Percentiles rank a stretch among this genome's conserved stretches.
Evolutionary conservation across 2,113 vertebrate genomes (phyloP).

Genomic region (Petromus typicus): DNA sequence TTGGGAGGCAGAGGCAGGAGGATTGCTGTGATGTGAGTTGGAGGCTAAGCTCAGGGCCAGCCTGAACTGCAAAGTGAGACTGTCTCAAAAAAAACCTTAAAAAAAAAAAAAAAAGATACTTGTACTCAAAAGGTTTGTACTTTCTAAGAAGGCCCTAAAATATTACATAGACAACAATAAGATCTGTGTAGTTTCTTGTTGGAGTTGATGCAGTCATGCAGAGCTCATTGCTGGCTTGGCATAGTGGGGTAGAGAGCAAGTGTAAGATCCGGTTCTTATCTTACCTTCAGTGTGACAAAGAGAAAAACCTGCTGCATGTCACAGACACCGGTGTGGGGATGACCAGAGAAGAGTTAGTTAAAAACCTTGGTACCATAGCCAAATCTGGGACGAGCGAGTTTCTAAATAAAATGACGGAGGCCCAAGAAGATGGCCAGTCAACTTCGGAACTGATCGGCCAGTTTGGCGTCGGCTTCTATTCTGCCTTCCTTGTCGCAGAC

Average conservation of each 20-base stretch:
- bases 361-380: conserved; percentile 98
- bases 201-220: neutral
- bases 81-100: no score
- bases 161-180: neutral
- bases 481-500: conserved; percentile 98
- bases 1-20: no score
- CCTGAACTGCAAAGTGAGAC: no score
- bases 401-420: conserved; percentile 96
- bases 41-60: no score
- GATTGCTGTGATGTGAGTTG: no score
- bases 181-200: neutral
- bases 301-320: conserved; percentile 99
- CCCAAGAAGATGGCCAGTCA: conserved; percentile 95
- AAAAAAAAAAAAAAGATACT: neutral
- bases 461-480: conserved; percentile 99
- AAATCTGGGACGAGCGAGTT: conserved; percentile 99
- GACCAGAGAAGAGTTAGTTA: conserved; percentile 97
- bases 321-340: conserved; percentile 98
- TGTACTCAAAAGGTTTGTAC: no score
- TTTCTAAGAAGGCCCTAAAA: conserved; percentile 2
- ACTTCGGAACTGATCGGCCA: conserved; percentile 98
- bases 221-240: neutral
- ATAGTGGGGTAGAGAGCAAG: neutral
- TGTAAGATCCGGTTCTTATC: neutral
- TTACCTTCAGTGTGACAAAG: conserved; percentile 94